A percentile compares a stretch with the other conserved stretches of the same genome.
phyloP scores from a whole-genome alignment of 2,888 invertebrate genomes.

The Drosophila villosipedis region DNA sequence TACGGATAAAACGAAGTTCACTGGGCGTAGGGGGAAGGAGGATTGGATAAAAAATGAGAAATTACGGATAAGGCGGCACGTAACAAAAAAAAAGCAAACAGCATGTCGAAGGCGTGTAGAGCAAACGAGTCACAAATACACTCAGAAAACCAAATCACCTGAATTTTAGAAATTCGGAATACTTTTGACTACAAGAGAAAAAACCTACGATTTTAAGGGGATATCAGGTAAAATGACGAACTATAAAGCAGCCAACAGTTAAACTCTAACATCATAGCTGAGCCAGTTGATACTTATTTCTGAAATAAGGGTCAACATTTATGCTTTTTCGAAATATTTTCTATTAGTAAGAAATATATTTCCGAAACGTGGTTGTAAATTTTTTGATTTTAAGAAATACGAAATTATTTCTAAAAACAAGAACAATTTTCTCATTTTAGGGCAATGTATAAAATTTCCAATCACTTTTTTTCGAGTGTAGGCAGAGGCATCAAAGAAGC shows the following conservation, averaged over 20 bases:
- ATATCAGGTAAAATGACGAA: background rate
- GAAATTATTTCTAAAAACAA: background rate
- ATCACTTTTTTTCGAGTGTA: slow-evolving; percentile 42
- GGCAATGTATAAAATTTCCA: background rate
- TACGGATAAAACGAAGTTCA: slow-evolving; percentile 41
- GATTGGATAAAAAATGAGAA: slow-evolving; percentile 33
- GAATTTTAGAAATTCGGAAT: background rate
- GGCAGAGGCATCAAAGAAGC: slow-evolving; percentile 70
- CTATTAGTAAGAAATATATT: too few species aligned
- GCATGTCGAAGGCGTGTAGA: slow-evolving; percentile 42
- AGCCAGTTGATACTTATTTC: background rate
- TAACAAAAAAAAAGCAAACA: slow-evolving; percentile 29
- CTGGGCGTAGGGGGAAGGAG: slow-evolving; percentile 22
- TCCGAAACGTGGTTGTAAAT: background rate
- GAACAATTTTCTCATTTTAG: background rate
- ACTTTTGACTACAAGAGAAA: background rate
- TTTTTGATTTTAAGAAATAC: background rate
- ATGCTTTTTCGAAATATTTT: background rate
- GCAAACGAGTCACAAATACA: slow-evolving; percentile 43
- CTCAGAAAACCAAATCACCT: background rate
- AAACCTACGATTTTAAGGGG: background rate
- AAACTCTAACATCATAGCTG: background rate
- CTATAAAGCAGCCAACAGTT: background rate
- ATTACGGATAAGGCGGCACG: slow-evolving; percentile 38
- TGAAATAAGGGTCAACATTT: background rate